Evolutionary conservation across 2,797 vertebrate species (phyloP), one percentile per base, ranked within the genome.

Genomic region (Brachyalestes nurse): DNA sequence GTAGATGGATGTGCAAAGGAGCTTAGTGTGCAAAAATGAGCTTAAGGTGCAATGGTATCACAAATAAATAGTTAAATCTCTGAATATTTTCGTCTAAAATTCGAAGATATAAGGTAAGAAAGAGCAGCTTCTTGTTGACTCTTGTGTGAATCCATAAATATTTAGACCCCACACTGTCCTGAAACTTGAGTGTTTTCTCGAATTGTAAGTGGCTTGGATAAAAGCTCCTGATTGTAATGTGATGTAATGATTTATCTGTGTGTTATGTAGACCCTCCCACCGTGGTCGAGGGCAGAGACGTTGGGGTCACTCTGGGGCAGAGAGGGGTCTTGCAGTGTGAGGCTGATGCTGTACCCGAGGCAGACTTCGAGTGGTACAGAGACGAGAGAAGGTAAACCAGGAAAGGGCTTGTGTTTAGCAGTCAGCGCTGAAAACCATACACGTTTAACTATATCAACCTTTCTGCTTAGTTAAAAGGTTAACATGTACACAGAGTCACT

Each of bases 341-440:
- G 87, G 97, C 96, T 0, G 96, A 96, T 0, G 97, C 97, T 0
- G 96, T 98, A 64, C 97, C 98, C 0, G 91, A 93, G 86, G 97
- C 97, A 0, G 95, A 97, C 51, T 98, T 99, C 69, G 96, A 99
- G 93, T 99, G 98, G 98, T 99, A 97, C 90, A 97, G 96, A 91
- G 97, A 98, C 84, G 97, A 99, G 78, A 96, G 95, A 92, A 97
- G 97, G 98, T 98, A 92, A 80, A 74, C 60, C 49, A 71, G 6
- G 12, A 19, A 47, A 72, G 69, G 62, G 13, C n/a, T 67, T 47
- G 62, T 25, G 19, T 34, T n/a, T 49, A 34, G 40, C 58, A 10
- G 14, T 61, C 34, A 34, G 5, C 34, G 4, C n/a, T n/a, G n/a
- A n/a, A n/a, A n/a, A n/a, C n/a, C 25, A 62, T 28, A 28, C 10